phyloP scores from a whole-genome alignment of 2,113 vertebrate genomes.

The Neolamprologus falcicula region DNA sequence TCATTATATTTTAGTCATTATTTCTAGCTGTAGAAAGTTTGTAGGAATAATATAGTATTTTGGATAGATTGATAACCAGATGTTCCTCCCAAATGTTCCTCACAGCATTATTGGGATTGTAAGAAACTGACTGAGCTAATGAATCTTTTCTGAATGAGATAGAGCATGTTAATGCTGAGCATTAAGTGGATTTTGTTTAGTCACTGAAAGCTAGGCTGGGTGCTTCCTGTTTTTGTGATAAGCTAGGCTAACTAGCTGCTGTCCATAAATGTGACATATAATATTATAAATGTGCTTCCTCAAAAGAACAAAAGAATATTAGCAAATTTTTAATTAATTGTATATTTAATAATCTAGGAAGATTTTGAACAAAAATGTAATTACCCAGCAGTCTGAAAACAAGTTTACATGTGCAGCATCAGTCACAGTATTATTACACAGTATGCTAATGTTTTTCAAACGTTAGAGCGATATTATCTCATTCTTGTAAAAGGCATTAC shows the following conservation, averaged over 20 bases:
- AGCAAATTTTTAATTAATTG: not conserved
- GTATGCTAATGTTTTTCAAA: not conserved
- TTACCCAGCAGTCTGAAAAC: not conserved
- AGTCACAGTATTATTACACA: not conserved
- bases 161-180: not conserved
- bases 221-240: not conserved
- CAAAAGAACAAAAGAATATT: not conserved
- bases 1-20: not conserved
- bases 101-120: not conserved
- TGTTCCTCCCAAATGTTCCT: not conserved
- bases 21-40: not conserved
- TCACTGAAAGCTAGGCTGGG: not conserved
- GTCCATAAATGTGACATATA: fast-evolving
- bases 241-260: not conserved
- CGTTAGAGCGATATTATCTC: fast-evolving
- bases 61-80: not conserved
- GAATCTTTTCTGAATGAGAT: not conserved
- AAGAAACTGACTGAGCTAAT: not conserved
- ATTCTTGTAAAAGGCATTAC: not conserved
- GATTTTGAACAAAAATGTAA: not conserved
- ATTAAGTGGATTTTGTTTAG: not conserved
- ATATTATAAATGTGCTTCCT: not conserved
- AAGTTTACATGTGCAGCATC: not conserved
- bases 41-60: not conserved
- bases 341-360: not conserved